These are phyloP conservation scores for Barnardius zonarius DNA, from an alignment of 2,113 vertebrate genomes.

Conservation along the genomic window DNA sequence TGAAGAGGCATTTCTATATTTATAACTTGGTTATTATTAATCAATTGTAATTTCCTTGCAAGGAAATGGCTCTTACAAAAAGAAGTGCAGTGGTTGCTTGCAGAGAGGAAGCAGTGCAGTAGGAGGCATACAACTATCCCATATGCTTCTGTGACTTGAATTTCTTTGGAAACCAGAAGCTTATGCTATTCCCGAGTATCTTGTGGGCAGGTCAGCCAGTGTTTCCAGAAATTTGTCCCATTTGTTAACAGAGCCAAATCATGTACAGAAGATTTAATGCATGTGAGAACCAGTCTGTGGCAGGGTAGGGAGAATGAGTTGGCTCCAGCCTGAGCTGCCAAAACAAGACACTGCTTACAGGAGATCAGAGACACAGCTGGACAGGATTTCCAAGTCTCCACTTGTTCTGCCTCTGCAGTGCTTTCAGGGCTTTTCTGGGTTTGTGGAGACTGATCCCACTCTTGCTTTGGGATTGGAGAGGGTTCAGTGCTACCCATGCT, in stretches of 20 bases:
- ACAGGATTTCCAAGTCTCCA: not conserved
- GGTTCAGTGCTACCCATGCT: not conserved
- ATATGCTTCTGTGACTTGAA: no score
- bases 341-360: not conserved
- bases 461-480: not conserved
- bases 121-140: not conserved
- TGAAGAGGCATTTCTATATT: not conserved
- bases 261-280: not conserved
- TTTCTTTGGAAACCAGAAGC: not conserved
- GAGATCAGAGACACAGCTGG: not conserved
- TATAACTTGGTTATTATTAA: not conserved
- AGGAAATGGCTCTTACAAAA: not conserved
- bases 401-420: not conserved
- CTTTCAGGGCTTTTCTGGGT: not conserved
- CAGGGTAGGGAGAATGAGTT: not conserved
- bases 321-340: not conserved
- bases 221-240: not conserved
- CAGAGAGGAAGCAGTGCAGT: not conserved
- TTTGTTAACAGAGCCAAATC: not conserved
- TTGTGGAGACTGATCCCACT: not conserved
- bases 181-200: not conserved
- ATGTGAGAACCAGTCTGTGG: not conserved
- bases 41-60: not conserved
- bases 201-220: not conserved
- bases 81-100: not conserved